Evolutionary conservation across 2,113 vertebrate genomes (phyloP).

Genomic region (Bostrychus sinensis): DNA sequence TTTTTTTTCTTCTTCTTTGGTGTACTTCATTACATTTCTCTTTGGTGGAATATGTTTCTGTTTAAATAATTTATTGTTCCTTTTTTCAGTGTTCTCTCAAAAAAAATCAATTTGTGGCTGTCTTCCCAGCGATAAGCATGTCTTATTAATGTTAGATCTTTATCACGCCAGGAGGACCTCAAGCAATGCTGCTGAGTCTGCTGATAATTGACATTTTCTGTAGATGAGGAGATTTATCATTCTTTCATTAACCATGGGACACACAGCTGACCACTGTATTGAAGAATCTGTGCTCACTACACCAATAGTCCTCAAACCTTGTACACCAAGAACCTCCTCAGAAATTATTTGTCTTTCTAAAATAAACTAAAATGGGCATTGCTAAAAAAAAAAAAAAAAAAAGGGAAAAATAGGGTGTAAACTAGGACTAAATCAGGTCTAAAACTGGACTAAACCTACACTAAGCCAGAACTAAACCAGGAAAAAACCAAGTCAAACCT

Average conservation of each 20-base stretch:
- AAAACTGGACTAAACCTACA: too few relatives aligned
- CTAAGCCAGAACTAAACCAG: too few relatives aligned
- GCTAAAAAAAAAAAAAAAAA: too few relatives aligned
- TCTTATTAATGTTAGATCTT: constrained; percentile 88
- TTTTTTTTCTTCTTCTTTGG: constrained; percentile 68
- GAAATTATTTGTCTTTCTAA: too few relatives aligned
- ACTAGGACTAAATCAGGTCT: too few relatives aligned
- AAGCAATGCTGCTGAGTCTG: constrained; percentile 84
- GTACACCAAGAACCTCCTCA: too few relatives aligned
- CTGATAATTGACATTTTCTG: constrained; percentile 85
- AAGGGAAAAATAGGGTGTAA: too few relatives aligned
- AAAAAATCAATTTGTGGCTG: constrained; percentile 80
- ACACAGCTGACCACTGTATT: constrained; percentile 82
- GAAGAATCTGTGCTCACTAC: constrained; percentile 42
- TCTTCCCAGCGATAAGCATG: constrained; percentile 83
- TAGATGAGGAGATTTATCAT: constrained; percentile 84
- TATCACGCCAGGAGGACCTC: constrained; percentile 80
- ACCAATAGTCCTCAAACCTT: not conserved
- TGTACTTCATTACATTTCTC: constrained; percentile 83
- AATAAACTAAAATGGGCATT: too few relatives aligned
- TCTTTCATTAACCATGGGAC: constrained; percentile 84
- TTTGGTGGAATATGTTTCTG: constrained; percentile 70
- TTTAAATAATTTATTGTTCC: constrained; percentile 67
- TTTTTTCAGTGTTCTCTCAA: constrained; percentile 69
- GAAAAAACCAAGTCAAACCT: too few relatives aligned